These are phyloP conservation scores for Capromys pilorides DNA, from an alignment of 2,797 vertebrate species.

Conservation along the genomic window DNA sequence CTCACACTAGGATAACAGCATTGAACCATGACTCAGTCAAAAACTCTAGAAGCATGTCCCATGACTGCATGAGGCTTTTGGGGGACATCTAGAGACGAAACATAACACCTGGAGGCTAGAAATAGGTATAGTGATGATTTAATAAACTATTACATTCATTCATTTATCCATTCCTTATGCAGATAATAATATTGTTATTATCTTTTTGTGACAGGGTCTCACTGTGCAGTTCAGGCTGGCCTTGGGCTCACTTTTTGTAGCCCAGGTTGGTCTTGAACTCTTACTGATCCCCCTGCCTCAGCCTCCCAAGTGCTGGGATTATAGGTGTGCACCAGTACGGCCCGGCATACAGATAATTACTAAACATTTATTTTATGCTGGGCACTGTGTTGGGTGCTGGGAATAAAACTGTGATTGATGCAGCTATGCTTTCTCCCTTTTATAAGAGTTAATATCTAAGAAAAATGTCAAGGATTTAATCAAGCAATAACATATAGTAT, in stretches of 20 bases:
- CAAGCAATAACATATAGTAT: background rate
- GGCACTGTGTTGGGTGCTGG: background rate
- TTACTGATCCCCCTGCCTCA: too few species aligned
- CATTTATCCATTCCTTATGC: background rate
- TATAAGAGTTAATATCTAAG: background rate
- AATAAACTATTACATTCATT: background rate
- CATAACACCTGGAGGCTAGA: background rate
- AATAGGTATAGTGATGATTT: background rate
- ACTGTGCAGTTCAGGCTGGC: too few species aligned
- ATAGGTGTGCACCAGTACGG: too few species aligned
- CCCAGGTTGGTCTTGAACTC: too few species aligned
- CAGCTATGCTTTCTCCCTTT: background rate
- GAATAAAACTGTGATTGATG: background rate
- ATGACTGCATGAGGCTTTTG: too few species aligned
- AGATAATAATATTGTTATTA: background rate
- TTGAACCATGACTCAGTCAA: too few species aligned
- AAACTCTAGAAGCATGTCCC: too few species aligned
- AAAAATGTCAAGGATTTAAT: background rate
- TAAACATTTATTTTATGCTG: background rate
- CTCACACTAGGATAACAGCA: too few species aligned
- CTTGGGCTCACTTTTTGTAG: too few species aligned
- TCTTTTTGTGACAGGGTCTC: too few species aligned
- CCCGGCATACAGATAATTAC: background rate
- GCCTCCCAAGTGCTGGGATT: too few species aligned
- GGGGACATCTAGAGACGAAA: too few species aligned